Evolutionary conservation across 2,888 invertebrate species (phyloP), one percentile per base, ranked within the genome.

Genomic region (Plagiodera versicolora): DNA sequence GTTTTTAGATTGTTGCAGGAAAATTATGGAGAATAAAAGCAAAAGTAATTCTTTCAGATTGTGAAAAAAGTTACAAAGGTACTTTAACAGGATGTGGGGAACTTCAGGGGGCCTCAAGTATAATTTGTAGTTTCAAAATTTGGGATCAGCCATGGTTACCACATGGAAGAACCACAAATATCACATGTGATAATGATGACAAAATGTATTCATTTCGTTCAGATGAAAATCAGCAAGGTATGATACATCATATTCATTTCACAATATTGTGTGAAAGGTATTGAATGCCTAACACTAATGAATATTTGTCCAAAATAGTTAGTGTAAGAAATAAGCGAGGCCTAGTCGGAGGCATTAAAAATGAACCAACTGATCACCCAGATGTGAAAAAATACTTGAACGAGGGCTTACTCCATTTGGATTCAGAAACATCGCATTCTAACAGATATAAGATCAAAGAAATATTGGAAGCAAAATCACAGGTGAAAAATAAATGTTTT

Each of bases 91-190:
- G 64, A n/a, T 72, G 72, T 55, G 60, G 2, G 10, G 35, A 49
- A 53, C 44, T 65, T n/a, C 56, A 67, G 44, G 66, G 60, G n/a
- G 68, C 76, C 1, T 72, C 74, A 20, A 71, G 71, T 10, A 70
- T 72, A 16, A 58, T 69, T 1, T 87, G 87, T 70, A 66, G 79
- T 32, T 72, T 86, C 28, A 67, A 76, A 52, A 79, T 87, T 46
- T 87, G 86, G 87, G 83, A 86, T 49, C 81, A 82, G 68, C 82
- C 85, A 2, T 88, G 87, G 87, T 64, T 85, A 24, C 59, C 76
- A 52, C 80, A 83, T 48, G 80, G 80, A 4, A 78, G 76, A 58
- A 76, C 81, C 74, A 73, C 83, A 1, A 66, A 71, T 8, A 81
- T 82, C 39, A 74, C 77, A 39, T 83, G 82, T 61, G 76, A 77